Evolutionary conservation across 2,113 vertebrate genomes (phyloP).

Genomic region (Planiliza haematocheilus): DNA sequence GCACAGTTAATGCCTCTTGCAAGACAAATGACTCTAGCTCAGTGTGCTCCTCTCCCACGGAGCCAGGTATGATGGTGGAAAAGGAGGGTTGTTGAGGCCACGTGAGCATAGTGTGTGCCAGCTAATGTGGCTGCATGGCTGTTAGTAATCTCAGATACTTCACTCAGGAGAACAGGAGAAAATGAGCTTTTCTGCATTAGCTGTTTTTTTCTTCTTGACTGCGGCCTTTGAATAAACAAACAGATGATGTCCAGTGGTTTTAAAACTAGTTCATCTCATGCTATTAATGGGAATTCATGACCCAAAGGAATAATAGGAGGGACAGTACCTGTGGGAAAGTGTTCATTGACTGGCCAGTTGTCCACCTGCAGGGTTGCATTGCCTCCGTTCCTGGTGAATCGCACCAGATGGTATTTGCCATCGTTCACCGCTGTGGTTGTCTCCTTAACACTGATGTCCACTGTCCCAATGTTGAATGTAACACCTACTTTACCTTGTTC

Average conservation of each 20-base stretch:
- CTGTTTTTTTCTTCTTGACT: neutral
- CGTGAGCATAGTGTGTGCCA: slow-evolving; percentile 25
- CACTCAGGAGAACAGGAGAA: neutral
- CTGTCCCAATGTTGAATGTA: slow-evolving; percentile 96
- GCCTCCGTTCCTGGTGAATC: slow-evolving; percentile 95
- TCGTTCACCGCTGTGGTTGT: slow-evolving; percentile 90
- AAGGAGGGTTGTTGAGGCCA: slow-evolving; percentile 26
- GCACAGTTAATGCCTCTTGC: slow-evolving; percentile 44
- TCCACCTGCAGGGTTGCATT: slow-evolving; percentile 97
- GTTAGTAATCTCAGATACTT: slow-evolving; percentile 24
- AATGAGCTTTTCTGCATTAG: neutral
- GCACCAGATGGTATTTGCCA: slow-evolving; percentile 95
- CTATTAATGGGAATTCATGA: neutral
- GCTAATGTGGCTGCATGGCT: slow-evolving; percentile 16
- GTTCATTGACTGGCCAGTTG: slow-evolving; percentile 96
- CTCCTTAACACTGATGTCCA: slow-evolving; percentile 96
- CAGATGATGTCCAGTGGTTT: slow-evolving; percentile 73
- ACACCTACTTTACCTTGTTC: slow-evolving; percentile 96
- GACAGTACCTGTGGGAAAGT: slow-evolving; percentile 94
- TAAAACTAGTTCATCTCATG: neutral
- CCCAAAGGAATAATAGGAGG: neutral
- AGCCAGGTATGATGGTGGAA: slow-evolving; percentile 43
- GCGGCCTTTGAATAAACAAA: slow-evolving; percentile 31
- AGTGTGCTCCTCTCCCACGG: slow-evolving; percentile 15
- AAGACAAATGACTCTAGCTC: slow-evolving; percentile 52